These are phyloP conservation scores for Hypomecis atomaria DNA, from an alignment of 2,888 invertebrate species.

Conservation along the genomic window DNA sequence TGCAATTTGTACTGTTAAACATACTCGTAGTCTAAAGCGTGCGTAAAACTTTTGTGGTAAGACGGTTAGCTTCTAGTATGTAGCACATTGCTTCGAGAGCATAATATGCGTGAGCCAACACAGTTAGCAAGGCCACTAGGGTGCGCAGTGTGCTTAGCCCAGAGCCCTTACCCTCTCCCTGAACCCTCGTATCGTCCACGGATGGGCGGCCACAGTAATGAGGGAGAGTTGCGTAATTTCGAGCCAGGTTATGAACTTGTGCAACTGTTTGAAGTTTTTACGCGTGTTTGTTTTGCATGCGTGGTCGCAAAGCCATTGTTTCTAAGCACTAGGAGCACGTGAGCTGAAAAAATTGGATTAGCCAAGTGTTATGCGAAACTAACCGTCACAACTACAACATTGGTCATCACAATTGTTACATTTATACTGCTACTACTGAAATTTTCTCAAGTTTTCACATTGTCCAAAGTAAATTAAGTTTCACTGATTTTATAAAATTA, in stretches of 20 bases:
- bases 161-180: constrained; percentile 47
- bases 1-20: no score
- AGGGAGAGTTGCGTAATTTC: constrained; percentile 79
- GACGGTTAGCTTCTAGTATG: constrained; percentile 35
- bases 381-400: not conserved
- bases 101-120: constrained; percentile 41
- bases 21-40: no score
- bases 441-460: no score
- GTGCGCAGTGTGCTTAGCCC: constrained; percentile 31
- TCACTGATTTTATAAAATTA: no score
- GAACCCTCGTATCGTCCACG: constrained; percentile 70
- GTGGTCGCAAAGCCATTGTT: constrained; percentile 34
- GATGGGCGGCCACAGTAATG: constrained; percentile 76
- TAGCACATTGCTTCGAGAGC: constrained; percentile 52
- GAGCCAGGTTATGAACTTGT: constrained; percentile 66
- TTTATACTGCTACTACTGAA: no score
- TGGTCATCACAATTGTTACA: not conserved
- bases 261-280: constrained; percentile 81
- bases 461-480: no score
- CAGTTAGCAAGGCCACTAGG: constrained; percentile 41
- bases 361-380: not conserved
- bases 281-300: constrained; percentile 67
- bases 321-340: constrained; percentile 47
- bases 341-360: constrained; percentile 16
- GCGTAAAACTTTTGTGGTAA: no score